Percentiles rank a stretch among this genome's conserved stretches.
Conservation (phyloP, 1,140 invertebrate species). For the Anoplophora glabripennis region DNA sequence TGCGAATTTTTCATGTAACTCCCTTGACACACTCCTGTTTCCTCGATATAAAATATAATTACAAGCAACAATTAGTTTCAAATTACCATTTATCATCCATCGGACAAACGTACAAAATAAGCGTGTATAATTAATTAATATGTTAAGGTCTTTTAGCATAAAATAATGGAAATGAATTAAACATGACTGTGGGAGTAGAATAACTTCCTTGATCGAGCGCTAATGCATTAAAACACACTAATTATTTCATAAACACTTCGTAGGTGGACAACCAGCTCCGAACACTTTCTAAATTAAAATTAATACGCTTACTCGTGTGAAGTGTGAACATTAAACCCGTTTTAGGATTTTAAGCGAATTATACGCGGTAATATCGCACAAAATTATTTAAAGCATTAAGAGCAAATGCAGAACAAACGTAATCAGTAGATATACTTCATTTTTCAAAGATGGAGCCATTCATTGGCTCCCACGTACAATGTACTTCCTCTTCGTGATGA, state of each 20-base stretch:
- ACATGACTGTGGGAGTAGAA: conserved; percentile 9
- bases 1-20: not conserved
- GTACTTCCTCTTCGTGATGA: too few relatives aligned
- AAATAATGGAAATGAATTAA: conserved; percentile 5
- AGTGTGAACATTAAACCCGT: too few relatives aligned
- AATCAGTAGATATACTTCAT: too few relatives aligned
- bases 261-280: conserved; percentile 10
- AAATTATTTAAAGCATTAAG: too few relatives aligned
- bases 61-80: not conserved
- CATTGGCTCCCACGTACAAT: too few relatives aligned
- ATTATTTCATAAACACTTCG: conserved; percentile 14
- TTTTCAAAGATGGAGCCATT: too few relatives aligned
- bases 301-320: not conserved
- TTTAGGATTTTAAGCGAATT: too few relatives aligned
- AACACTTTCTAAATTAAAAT: conserved; percentile 18
- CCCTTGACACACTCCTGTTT: too few relatives aligned
- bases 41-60: too few relatives aligned
- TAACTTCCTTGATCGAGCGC: conserved; percentile 16
- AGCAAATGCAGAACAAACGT: too few relatives aligned
- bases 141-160: not conserved
- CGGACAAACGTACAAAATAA: not conserved
- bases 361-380: too few relatives aligned
- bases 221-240: conserved; percentile 15
- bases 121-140: conserved; percentile 7
- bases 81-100: conserved; percentile 4